Evolutionary conservation across 2,113 vertebrate genomes (phyloP).

Genomic region (Scytalopus superciliaris): DNA sequence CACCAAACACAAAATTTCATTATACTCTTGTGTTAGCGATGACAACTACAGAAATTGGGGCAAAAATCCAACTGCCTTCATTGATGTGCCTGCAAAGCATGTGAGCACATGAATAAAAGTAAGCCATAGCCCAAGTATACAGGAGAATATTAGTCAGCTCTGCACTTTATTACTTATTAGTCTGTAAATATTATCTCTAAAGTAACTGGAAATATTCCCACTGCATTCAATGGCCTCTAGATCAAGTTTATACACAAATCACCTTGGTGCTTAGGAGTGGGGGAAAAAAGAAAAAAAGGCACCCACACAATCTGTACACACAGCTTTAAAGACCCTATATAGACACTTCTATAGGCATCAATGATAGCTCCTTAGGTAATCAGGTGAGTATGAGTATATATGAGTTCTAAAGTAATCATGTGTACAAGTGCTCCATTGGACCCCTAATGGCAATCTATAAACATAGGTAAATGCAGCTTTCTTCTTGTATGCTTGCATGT

Average conservation of each 20-base stretch:
- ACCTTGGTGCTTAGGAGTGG: accelerated
- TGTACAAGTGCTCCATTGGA: not conserved
- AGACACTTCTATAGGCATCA: not conserved
- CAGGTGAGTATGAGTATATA: not conserved
- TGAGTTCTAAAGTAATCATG: not conserved
- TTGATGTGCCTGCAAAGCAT: not conserved
- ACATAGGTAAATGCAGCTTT: not conserved
- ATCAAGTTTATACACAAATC: not conserved
- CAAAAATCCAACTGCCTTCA: slow-evolving; percentile 51
- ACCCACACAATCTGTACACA: accelerated
- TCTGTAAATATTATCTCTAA: not conserved
- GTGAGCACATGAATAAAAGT: slow-evolving; percentile 14
- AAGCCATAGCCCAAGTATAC: not conserved
- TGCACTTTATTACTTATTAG: not conserved
- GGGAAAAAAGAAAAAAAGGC: not conserved
- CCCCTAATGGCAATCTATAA: not conserved
- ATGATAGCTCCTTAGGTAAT: not conserved
- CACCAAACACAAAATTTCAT: slow-evolving; percentile 17
- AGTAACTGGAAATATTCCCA: not conserved
- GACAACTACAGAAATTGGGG: slow-evolving; percentile 45
- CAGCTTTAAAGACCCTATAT: not conserved
- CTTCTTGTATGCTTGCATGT: not conserved
- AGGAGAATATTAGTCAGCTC: not conserved
- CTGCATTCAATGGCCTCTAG: not conserved
- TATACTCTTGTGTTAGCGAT: slow-evolving; percentile 1